A percentile compares a stretch with the other conserved stretches of the same genome.
phyloP scores from a whole-genome alignment of 2,797 vertebrate genomes.

The Emys orbicularis region DNA sequence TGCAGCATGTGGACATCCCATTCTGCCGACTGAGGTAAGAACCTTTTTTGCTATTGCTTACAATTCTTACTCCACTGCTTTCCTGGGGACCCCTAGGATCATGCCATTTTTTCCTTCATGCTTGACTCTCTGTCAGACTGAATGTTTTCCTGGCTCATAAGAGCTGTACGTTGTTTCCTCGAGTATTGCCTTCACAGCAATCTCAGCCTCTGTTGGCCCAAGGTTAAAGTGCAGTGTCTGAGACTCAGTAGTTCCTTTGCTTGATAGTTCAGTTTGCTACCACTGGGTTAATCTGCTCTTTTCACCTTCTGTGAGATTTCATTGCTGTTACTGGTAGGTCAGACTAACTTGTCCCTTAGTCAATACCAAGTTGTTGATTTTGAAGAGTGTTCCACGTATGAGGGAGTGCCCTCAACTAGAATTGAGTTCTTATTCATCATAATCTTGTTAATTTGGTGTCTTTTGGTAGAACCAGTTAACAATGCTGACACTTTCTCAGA shows the following conservation, averaged over 20 bases:
- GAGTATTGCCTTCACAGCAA: not conserved
- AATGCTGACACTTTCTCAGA: not conserved
- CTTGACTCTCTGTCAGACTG: fast-evolving
- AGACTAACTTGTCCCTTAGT: not conserved
- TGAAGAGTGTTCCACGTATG: not conserved
- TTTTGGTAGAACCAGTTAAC: not conserved
- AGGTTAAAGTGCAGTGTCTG: not conserved
- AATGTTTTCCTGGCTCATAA: not conserved
- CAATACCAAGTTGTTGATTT: not conserved
- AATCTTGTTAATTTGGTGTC: not conserved
- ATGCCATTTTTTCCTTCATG: not conserved
- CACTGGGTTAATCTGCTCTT: not conserved
- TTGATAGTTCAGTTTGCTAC: not conserved
- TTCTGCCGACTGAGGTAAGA: slow-evolving; percentile 95
- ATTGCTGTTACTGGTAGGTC: not conserved
- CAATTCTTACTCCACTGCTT: not conserved
- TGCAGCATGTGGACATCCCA: slow-evolving; percentile 92
- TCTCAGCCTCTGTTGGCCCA: not conserved
- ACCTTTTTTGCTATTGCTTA: not conserved
- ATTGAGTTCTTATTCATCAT: not conserved
- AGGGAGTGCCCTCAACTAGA: not conserved
- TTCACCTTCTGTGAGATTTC: not conserved
- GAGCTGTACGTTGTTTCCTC: fast-evolving
- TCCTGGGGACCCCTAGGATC: fast-evolving
- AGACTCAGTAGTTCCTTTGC: not conserved